phyloP scores from a whole-genome alignment of 2,888 invertebrate genomes.

The Lasioglossum vierecki region DNA sequence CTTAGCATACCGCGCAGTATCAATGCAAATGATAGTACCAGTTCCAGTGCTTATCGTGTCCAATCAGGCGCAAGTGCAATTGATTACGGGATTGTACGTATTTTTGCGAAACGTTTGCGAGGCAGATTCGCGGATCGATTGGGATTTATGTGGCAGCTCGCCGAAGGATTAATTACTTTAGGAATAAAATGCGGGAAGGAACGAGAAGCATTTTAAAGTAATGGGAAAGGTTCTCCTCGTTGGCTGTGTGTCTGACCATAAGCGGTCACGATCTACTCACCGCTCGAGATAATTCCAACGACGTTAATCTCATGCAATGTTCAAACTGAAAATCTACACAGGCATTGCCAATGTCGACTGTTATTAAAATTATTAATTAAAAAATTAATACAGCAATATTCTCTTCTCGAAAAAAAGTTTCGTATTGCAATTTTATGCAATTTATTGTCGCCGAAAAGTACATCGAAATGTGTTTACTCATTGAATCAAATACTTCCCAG shows the following conservation, averaged over 20 bases:
- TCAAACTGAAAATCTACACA: background rate
- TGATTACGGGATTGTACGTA: background rate
- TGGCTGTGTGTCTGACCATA: background rate
- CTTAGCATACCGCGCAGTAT: background rate
- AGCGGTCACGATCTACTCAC: background rate
- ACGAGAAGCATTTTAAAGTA: background rate
- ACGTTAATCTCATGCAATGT: background rate
- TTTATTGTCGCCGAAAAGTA: no score
- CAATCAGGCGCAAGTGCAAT: background rate
- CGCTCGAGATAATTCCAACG: background rate
- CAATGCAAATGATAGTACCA: background rate
- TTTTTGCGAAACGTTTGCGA: background rate
- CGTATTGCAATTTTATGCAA: background rate
- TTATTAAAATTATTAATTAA: background rate
- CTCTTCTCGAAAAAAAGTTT: background rate
- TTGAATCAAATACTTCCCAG: background rate
- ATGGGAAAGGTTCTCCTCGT: background rate
- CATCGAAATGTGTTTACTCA: background rate
- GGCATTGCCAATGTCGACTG: background rate
- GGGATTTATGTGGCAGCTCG: background rate
- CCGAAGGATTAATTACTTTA: background rate
- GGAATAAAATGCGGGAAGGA: background rate
- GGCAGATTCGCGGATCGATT: background rate
- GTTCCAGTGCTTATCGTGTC: background rate
- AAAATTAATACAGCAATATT: background rate